Evolutionary conservation across 1,140 invertebrate species (phyloP), one percentile per base, ranked within the genome.

Genomic region (Matsumurasca onukii): DNA sequence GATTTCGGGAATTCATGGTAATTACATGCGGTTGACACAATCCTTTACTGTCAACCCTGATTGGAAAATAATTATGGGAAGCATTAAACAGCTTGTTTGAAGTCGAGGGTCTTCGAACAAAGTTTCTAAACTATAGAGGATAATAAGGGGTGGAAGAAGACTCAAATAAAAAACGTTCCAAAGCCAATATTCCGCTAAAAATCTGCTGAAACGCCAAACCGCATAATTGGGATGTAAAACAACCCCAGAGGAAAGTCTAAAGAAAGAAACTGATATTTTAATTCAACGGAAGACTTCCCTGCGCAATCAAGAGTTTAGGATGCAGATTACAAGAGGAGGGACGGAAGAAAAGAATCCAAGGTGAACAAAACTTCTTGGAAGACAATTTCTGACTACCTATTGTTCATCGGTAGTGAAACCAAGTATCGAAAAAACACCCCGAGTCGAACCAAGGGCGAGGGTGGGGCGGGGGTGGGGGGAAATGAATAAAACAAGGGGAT

Each of bases 401-500:
- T 65, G 63, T 65, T 39, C 63, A 17, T 15, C 29, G 30, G 25
- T 65, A 48, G 63, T 22, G 20, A 34, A 31, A 2, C 30, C 30
- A 31, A 39, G 34, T 3, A 45, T 45, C 34, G 31, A 45, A 65
- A 65, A 65, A 65, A 65, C 31, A 39, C 31, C 63, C 63, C 20
- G n/a, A 48, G n/a, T 27, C n/a, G n/a, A n/a, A n/a, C n/a, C n/a
- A n/a, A n/a, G n/a, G 49, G 17, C 27, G 63, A 48, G 20, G 63
- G 31, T 30, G 59, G 27, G 34, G 20, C 39, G 31, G 31, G 63
- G 63, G 20, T 20, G 61, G 61, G 9, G 20, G 63, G n/a, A 65
- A 65, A 65, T 65, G 63, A 65, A 65, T 65, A 65, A 65, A 65
- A 65, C 63, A 65, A 65, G 63, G 63, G 63, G 63, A 65, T 65